Base-by-base conservation (phyloP, 2,888 invertebrate species). In the Megamerina dolium region DNA sequence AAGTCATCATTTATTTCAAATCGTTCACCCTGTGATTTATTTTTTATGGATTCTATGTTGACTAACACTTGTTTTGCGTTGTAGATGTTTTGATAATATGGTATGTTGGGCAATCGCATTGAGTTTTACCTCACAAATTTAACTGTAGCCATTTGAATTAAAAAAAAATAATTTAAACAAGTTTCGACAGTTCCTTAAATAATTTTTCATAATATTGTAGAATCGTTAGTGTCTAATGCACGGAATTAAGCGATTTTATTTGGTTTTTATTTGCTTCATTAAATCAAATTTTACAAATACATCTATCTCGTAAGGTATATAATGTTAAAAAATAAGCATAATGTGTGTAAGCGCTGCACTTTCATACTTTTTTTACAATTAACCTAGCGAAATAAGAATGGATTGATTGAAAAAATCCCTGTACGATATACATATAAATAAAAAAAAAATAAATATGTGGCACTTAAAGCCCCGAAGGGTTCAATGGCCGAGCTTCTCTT, bases 121-220 rank as follows among this genome's bases (percentile, higher is more conserved):
- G 37, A 26, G 37, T 29, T 19, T 37, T 18, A 29, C 9, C 30
- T 29, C 13, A 9, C 18, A 37, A 37, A 29, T 19, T 29, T 29
- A 18, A 10, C 19, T 18, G n/a, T 20, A 14, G 6, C 38, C 30
- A 20, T 38, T 38, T 20, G 30, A 20, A 14, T n/a, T 30, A 20
- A 30, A 29, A 14, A 16, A 16, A 12, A 30, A 30, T 12, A 30
- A 38, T 30, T 38, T 38, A 12, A 21, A 30, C 12, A 38, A 30
- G 31, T 38, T 38, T 29, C 38, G 19, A 12, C 38, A 38, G 20
- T 38, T 38, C 3, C 29, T 19, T 20, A 38, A 13, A 33, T 23
- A 27, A 16, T 5, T 33, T 32, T 27, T 13, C 9, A 40, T 18
- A 5, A n/a, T n/a, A n/a, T n/a, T n/a, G 13, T 18, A 4, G 26